Evolutionary conservation across 2,888 invertebrate species (phyloP), one percentile per base, ranked within the genome.

Genomic region (Acanthosepion pharaonis): DNA sequence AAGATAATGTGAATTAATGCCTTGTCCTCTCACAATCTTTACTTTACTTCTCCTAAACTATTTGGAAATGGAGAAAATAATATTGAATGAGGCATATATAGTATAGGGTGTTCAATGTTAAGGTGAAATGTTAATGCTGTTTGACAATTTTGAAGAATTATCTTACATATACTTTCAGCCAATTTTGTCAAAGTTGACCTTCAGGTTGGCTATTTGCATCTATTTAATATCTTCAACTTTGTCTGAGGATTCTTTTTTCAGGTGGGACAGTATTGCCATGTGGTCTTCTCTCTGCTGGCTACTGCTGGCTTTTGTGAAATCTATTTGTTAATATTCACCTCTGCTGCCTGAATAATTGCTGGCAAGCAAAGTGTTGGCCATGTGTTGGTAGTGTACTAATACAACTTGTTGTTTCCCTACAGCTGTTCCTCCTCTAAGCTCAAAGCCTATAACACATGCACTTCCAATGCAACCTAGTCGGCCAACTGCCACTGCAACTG

Each of bases 381-480:
- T 51, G n/a, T 49, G 49, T 94, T 91, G 28, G 91, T 53, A 93
- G 53, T 59, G 18, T 64, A 59, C 49, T 64, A 94, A 94, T 64
- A 28, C 28, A 59, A 94, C 49, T 91, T 49, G n/a, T 51, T 91
- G 33, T 94, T 51, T 91, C 92, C 53, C 94, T 94, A 91, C 94
- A 92, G 95, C 94, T 53, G 91, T 94, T 91, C 92, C 96, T 94
- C 95, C 95, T 18, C 95, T 95, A n/a, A 96, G 96, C 93, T 94
- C 64, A 64, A 55, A 64, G 64, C 96, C 95, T 51, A 95, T 96
- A n/a, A 96, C 96, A 91, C 97, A 97, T 95, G 95, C 96, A 94
- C 95, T 97, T 94, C 97, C 97, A 48, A 96, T 96, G 95, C 97
- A 97, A 95, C 97, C 97, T 93, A 96, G 96, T 95, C 95, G 96